Base-by-base conservation (phyloP, 2,797 vertebrate genomes). In the Rhyacichthys aspro region DNA sequence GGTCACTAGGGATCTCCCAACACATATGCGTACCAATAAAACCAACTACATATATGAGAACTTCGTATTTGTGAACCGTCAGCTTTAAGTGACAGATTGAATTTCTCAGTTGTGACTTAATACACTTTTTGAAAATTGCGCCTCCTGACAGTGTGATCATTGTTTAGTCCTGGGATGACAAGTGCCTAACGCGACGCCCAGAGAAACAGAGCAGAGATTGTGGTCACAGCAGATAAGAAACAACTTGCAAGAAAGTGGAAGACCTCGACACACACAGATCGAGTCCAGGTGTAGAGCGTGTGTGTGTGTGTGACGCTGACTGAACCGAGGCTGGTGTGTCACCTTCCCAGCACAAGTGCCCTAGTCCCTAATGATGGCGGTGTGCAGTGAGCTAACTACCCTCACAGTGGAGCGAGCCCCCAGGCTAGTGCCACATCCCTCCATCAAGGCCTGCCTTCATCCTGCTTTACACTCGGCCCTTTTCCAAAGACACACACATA, bases 371-470 rank as follows among this genome's bases (percentile, higher is more conserved):
- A 94, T 91, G 91, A 93, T 93, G 92, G 85, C 84, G 81, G 86
- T 90, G 86, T 90, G 88, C 90, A 90, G 88, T 66, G 88, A 86
- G 87, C 87, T 92, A 92, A 93, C 90, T 91, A 92, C 80, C 91
- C 89, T 92, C 89, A 88, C 88, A 87, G 90, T 89, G 90, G 90
- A 92, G 87, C 82, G 67, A 91, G 91, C 91, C 93, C 92, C 88
- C 84, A 82, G 92, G 92, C 91, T 91, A 92, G 87, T 91, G 91
- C 90, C 92, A 91, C 91, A 92, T 91, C 88, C 89, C 90, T 92
- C 89, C 88, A 90, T 91, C 91, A 91, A 92, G 90, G 91, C 86
- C 86, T 86, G 80, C 89, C 91, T 91, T 93, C 88, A 94, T 93
- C 90, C 92, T 71, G 81, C 89, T 90, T 92, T 91, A 89, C 90